These are phyloP conservation scores for Coenonympha glycerion DNA, from an alignment of 2,888 invertebrate genomes.

Conservation along the genomic window DNA sequence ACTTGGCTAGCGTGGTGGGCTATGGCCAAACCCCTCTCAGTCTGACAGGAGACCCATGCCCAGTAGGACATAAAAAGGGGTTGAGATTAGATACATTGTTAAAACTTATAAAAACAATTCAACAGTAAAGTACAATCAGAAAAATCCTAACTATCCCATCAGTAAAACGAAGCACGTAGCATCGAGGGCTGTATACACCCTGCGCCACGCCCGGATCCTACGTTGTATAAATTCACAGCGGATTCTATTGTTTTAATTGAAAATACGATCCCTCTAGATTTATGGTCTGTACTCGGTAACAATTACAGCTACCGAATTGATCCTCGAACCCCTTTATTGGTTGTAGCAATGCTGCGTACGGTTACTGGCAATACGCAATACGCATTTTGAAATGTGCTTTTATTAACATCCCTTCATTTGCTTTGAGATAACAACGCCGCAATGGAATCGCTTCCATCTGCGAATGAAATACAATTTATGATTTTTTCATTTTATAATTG, in stretches of 20 bases:
- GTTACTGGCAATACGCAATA: constrained; percentile 9
- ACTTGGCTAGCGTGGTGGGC: too few species aligned
- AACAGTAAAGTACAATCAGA: background rate
- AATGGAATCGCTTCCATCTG: too few species aligned
- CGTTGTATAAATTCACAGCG: constrained; percentile 27
- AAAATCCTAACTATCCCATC: background rate
- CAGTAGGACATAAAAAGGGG: too few species aligned
- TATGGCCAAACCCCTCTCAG: too few species aligned
- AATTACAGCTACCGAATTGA: constrained; percentile 34
- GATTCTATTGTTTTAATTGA: constrained; percentile 34
- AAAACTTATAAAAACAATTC: too few species aligned
- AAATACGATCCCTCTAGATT: constrained; percentile 30
- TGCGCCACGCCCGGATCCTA: constrained; percentile 10
- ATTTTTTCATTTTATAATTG: too few species aligned
- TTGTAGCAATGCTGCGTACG: constrained; percentile 27
- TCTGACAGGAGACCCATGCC: too few species aligned
- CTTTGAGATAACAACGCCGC: too few species aligned
- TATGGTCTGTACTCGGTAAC: constrained; percentile 34
- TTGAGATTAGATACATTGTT: too few species aligned
- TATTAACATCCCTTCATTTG: constrained; percentile 28
- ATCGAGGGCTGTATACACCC: constrained; percentile 18
- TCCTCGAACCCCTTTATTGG: constrained; percentile 32
- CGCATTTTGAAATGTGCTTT: constrained; percentile 18
- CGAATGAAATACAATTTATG: too few species aligned
- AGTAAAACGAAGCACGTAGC: constrained; percentile 5